These are phyloP conservation scores for Elephas maximus DNA, from an alignment of 2,113 vertebrate genomes.

Conservation along the genomic window DNA sequence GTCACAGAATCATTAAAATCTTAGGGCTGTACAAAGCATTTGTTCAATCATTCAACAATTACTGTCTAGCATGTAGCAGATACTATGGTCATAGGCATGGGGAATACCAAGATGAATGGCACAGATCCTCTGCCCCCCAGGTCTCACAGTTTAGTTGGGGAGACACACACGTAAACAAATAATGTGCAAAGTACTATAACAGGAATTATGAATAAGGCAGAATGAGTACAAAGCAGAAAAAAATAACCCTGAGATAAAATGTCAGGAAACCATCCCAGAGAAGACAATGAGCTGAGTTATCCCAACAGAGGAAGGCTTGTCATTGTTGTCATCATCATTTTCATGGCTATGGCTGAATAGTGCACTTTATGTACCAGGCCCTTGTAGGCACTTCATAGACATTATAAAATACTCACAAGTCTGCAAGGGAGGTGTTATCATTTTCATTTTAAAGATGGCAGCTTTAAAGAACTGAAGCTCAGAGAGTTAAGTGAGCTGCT, in stretches of 20 bases:
- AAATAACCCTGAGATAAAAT: constrained; percentile 19
- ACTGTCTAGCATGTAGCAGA: neutral
- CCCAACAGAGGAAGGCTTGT: neutral
- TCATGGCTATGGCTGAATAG: neutral
- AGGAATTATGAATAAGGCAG: neutral
- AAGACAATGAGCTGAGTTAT: neutral
- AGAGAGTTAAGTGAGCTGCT: constrained; percentile 38
- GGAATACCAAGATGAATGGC: neutral
- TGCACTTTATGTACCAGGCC: neutral
- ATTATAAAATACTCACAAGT: neutral
- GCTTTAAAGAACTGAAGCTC: neutral
- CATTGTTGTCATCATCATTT: neutral
- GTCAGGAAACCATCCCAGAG: neutral
- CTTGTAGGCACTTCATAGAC: neutral
- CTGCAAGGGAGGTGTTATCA: constrained; percentile 17
- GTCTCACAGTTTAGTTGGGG: neutral
- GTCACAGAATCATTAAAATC: constrained; percentile 29
- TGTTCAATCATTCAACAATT: neutral
- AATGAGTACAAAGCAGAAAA: constrained; percentile 12
- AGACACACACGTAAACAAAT: neutral
- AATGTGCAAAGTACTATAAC: neutral
- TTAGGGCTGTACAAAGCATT: neutral
- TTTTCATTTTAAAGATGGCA: constrained; percentile 55
- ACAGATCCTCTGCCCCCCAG: neutral
- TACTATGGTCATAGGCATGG: neutral